Conservation (phyloP, 2,888 invertebrate genomes). For the Aelia acuminata region DNA sequence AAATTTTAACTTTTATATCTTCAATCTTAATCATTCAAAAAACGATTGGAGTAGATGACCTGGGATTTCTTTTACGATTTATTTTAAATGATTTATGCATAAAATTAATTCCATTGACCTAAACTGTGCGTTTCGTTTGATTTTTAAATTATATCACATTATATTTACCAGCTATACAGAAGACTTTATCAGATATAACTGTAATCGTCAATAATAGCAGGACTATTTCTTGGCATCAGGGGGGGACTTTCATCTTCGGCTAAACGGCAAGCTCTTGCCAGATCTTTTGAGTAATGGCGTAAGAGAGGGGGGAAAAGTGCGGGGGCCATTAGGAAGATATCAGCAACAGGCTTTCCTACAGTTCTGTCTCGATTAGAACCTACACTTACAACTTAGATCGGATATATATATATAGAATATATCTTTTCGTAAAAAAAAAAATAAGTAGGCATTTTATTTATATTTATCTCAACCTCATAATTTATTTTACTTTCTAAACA, state of each 20-base stretch:
- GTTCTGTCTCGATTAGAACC: neutral
- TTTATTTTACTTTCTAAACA: no score
- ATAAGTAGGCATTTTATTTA: no score
- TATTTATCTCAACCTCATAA: no score
- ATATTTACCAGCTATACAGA: neutral
- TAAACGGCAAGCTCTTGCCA: slow-evolving; percentile 7
- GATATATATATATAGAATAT: no score
- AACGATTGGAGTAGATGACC: no score
- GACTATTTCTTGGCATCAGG: neutral
- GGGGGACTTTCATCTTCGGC: neutral
- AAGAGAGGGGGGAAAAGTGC: neutral
- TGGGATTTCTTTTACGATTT: no score
- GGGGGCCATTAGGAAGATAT: neutral
- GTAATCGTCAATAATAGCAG: neutral
- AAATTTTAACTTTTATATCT: no score
- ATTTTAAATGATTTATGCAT: no score
- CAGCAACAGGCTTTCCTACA: neutral
- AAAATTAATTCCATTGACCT: no score
- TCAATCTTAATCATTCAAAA: no score
- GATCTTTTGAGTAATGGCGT: slow-evolving; percentile 4
- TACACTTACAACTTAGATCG: neutral
- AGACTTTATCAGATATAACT: neutral
- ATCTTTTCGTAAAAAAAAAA: no score
- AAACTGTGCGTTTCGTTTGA: neutral
- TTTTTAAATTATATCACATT: neutral